Conservation (phyloP, 2,888 invertebrate genomes). For the Lordiphosa andalusiaca region DNA sequence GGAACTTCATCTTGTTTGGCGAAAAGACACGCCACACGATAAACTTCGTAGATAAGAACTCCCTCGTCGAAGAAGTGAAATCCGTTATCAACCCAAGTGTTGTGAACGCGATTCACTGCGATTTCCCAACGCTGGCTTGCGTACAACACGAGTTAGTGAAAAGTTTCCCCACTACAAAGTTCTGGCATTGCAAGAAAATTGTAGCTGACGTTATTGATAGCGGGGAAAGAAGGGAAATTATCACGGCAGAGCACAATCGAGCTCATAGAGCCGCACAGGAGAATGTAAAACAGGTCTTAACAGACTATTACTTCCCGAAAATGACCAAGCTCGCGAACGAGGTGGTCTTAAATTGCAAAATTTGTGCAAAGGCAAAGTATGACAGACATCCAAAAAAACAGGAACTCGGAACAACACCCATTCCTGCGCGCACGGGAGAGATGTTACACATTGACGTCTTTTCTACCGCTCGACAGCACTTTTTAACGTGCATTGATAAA, state of each 20-base stretch:
- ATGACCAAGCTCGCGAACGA: constrained; percentile 24
- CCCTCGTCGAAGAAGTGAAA: not conserved
- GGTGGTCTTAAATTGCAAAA: constrained; percentile 4
- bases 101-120: constrained; percentile 16
- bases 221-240: constrained; percentile 8
- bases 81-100: not conserved
- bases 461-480: constrained; percentile 6
- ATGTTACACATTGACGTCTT: constrained; percentile 13
- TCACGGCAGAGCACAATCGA: constrained; percentile 12
- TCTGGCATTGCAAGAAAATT: constrained; percentile 14
- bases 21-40: constrained; percentile 4
- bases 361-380: constrained; percentile 9
- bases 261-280: constrained; percentile 31
- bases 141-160: constrained; percentile 9
- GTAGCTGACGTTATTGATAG: constrained; percentile 5
- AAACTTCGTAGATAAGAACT: constrained; percentile 1
- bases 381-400: constrained; percentile 8
- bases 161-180: constrained; percentile 9
- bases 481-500: constrained; percentile 2
- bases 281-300: constrained; percentile 23
- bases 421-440: not conserved
- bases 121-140: not conserved
- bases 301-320: constrained; percentile 34
- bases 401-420: constrained; percentile 11
- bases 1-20: constrained; percentile 4